These are phyloP conservation scores for Cynoglossus semilaevis DNA, from an alignment of 2,113 vertebrate genomes.

Conservation along the genomic window DNA sequence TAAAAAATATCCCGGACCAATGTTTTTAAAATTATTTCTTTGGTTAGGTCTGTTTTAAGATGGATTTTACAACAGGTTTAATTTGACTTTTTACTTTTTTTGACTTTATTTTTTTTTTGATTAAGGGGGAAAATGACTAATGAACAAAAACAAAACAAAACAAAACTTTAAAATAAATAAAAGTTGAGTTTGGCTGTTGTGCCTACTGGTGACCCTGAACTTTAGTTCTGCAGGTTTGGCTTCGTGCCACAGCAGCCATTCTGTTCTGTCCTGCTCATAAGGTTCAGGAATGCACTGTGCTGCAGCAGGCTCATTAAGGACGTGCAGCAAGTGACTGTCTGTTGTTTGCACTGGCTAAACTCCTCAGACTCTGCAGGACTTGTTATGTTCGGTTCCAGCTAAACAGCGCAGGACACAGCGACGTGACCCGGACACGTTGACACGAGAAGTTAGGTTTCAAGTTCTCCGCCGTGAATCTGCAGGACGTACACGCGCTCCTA, in stretches of 20 bases:
- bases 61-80: no score
- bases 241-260: constrained; percentile 49
- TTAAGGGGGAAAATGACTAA: no score
- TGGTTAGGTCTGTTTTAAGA: no score
- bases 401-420: constrained; percentile 10
- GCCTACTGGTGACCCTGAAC: constrained; percentile 56
- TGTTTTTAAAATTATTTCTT: no score
- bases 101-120: no score
- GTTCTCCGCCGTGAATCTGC: background rate
- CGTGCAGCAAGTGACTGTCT: constrained; percentile 48
- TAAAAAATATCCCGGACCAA: no score
- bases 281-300: constrained; percentile 53
- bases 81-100: no score
- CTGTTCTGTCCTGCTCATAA: constrained; percentile 26
- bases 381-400: constrained; percentile 14
- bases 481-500: constrained; percentile 4
- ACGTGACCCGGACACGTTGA: constrained; percentile 22
- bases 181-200: constrained; percentile 12
- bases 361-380: constrained; percentile 39
- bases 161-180: no score
- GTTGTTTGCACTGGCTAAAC: constrained; percentile 54
- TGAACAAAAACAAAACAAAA: no score
- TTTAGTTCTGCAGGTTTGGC: constrained; percentile 44
- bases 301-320: constrained; percentile 67
- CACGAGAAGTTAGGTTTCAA: no score